A percentile compares a stretch with the other conserved stretches of the same genome.
Evolutionary conservation across 2,797 vertebrate genomes (phyloP).

Genomic region (Tokudaia tokunoshimensis): DNA sequence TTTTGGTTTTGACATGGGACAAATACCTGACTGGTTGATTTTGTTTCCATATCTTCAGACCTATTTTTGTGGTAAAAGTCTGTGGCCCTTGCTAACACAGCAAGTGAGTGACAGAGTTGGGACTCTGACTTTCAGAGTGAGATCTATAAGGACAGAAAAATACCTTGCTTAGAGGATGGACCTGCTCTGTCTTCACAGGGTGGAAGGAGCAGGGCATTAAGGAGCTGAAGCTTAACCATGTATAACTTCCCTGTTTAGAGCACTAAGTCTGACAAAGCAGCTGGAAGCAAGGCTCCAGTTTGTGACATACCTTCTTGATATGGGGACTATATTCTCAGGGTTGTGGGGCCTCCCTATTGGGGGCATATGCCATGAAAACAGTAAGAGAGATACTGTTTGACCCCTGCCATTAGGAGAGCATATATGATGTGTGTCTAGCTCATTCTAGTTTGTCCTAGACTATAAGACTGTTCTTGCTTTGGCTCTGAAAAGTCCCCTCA

Average conservation of each 20-base stretch:
- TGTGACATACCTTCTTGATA: neutral
- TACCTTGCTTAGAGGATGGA: neutral
- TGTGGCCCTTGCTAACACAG: neutral
- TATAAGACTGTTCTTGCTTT: neutral
- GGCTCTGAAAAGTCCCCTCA: too few species aligned
- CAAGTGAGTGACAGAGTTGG: neutral
- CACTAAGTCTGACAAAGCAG: neutral
- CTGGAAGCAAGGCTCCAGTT: neutral
- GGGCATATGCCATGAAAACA: neutral
- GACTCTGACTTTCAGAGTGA: neutral
- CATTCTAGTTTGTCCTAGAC: accelerated
- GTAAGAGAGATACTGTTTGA: neutral
- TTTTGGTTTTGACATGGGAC: slow-evolving; percentile 15
- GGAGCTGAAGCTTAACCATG: neutral
- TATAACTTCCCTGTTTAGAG: neutral
- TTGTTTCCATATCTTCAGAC: neutral
- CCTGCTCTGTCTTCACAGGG: neutral
- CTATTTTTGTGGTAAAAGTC: neutral
- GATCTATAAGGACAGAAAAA: neutral
- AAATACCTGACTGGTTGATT: neutral
- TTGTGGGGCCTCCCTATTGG: neutral
- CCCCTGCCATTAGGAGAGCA: too few species aligned
- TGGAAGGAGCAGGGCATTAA: neutral
- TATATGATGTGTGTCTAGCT: neutral
- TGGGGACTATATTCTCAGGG: neutral